These are phyloP conservation scores for Tenualosa thibaudeaui DNA, from an alignment of 2,797 vertebrate genomes.

Conservation along the genomic window DNA sequence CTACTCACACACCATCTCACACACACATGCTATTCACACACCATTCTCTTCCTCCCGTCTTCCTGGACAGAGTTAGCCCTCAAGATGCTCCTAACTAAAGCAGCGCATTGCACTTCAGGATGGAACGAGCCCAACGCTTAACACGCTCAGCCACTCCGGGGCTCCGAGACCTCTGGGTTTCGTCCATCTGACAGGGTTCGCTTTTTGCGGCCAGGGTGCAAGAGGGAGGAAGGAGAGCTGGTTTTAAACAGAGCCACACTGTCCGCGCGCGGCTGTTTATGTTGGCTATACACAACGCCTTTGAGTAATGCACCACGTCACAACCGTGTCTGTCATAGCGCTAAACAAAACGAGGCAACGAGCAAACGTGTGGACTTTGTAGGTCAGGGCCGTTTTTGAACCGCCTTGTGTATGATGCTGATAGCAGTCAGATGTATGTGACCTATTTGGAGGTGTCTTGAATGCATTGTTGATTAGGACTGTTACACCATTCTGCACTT, in stretches of 20 bases:
- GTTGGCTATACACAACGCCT: not conserved
- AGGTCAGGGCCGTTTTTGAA: not conserved
- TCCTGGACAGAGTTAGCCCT: not conserved
- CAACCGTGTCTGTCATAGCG: not conserved
- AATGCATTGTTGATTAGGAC: not conserved
- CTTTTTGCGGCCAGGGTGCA: not conserved
- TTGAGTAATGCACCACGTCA: not conserved
- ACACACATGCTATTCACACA: not conserved
- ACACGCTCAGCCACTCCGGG: not conserved
- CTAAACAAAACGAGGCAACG: conserved; percentile 8
- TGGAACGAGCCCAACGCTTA: not conserved
- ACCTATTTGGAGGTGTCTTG: not conserved
- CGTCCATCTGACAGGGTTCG: not conserved
- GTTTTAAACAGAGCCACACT: conserved; percentile 1
- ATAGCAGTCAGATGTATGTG: not conserved
- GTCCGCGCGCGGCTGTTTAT: not conserved
- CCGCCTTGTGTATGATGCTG: not conserved
- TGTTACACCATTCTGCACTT: not conserved
- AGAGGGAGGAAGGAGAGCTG: not conserved
- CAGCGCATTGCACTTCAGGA: not conserved
- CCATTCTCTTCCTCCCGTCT: not conserved
- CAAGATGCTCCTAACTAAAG: not conserved
- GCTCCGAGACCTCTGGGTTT: not conserved
- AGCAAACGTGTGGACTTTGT: not conserved
- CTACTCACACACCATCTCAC: not conserved